Base-by-base conservation (phyloP, 2,113 vertebrate genomes). In the Hydropotes inermis region DNA sequence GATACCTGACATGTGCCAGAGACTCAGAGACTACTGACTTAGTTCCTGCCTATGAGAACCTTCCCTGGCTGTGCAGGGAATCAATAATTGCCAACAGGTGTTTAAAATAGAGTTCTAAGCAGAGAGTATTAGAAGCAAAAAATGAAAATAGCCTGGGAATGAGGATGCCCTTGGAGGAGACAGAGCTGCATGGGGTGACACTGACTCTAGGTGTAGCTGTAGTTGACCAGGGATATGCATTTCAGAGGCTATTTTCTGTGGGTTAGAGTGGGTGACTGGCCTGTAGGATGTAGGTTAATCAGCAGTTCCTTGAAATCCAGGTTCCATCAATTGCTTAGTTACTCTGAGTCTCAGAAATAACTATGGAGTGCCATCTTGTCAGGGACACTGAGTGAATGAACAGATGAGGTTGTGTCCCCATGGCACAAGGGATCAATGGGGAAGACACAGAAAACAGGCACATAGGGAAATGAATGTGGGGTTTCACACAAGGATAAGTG, bases 381-480 rank as follows among this genome's bases (percentile, higher is more conserved):
- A 23, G 47, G 70, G 33, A 60, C 7, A 3, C 36, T 19, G 15
- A 28, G 36, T 15, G 33, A 54, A 7, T 6, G 1, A 25, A 54
- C 54, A 57, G 70, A 23, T 0, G 21, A 58, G 58, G 52, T 36
- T 28, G 43, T 7, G 10, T 17, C 74, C 30, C 14, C 25, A 0
- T 1, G n/a, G 21, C 15, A 30, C 23, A 1, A 0, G 2, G 30
- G 7, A 8, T 55, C 30, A 39, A 0, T 16, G 64, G 10, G 25
- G 27, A 33, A 96, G 39, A 57, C 33, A 6, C 21, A 2, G 13
- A 47, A 33, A 67, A 19, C 5, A 4, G 50, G 17, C 0, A 1
- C 1, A 10, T 1, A 43, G 50, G 17, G 11, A 27, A 36, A 2
- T 3, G 33, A 55, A 45, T 1, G 15, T 0, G 25, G 1, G 3